Evolutionary conservation across 2,797 vertebrate species (phyloP).

Genomic region (Meriones psammophilus): DNA sequence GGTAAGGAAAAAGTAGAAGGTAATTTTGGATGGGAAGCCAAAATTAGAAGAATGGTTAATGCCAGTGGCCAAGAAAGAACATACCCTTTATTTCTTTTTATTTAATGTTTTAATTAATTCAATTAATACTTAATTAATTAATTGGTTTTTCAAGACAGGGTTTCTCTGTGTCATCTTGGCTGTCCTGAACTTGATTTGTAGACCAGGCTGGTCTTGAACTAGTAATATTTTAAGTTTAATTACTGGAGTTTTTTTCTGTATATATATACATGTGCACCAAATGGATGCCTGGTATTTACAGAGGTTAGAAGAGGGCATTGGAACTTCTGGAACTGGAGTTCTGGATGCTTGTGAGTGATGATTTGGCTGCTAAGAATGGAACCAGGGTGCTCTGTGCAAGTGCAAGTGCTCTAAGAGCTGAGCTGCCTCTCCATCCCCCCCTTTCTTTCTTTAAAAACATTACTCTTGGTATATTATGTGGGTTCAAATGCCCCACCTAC

Average conservation of each 20-base stretch:
- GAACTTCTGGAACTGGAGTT: background rate
- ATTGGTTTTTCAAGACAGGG: too few species aligned
- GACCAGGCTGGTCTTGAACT: too few species aligned
- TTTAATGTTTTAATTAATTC: background rate
- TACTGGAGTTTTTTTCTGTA: background rate
- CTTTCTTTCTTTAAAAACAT: background rate
- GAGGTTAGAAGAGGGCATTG: background rate
- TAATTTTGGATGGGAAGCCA: background rate
- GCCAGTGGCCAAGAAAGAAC: background rate
- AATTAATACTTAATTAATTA: too few species aligned
- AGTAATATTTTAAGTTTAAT: too few species aligned
- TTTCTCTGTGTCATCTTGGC: too few species aligned
- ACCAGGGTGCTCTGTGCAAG: background rate
- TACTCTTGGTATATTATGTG: background rate
- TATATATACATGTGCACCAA: background rate
- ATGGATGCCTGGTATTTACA: background rate
- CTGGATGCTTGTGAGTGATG: background rate
- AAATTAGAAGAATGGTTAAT: conserved; percentile 39
- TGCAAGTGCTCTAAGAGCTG: background rate
- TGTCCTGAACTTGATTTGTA: too few species aligned
- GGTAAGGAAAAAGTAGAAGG: background rate
- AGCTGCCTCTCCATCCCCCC: too few species aligned
- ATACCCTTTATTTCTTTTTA: background rate
- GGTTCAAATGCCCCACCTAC: background rate
- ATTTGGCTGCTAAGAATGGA: background rate